Percentiles rank a stretch among this genome's conserved stretches.
Conservation (phyloP, 2,113 vertebrate species). For the Halichoeres trimaculatus region DNA sequence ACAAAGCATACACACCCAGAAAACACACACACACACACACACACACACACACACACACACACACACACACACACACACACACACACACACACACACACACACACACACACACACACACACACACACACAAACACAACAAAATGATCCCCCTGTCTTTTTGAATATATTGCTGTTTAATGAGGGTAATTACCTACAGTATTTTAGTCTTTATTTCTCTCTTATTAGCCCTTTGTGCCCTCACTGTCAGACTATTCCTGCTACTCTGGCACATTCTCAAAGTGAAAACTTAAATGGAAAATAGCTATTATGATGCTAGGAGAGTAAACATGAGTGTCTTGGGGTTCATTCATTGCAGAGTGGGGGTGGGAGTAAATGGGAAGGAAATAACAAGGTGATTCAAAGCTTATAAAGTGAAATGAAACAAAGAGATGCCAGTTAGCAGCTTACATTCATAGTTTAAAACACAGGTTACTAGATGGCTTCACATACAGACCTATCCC, state of each 20-base stretch:
- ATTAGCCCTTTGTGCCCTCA: constrained; percentile 28
- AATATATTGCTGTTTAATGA: constrained; percentile 70
- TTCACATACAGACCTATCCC: background rate
- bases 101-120: too few relatives aligned
- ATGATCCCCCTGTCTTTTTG: constrained; percentile 49
- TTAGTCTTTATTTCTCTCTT: constrained; percentile 56
- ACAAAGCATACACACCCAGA: constrained; percentile 35
- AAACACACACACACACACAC: background rate
- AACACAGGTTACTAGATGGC: constrained; percentile 23
- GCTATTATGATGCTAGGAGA: background rate
- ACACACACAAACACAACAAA: constrained; percentile 24
- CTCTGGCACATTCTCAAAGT: constrained; percentile 1
- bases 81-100: constrained; percentile 5
- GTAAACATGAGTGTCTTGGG: constrained; percentile 15
- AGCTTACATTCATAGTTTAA: background rate
- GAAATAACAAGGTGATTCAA: constrained; percentile 35
- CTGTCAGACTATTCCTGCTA: constrained; percentile 1
- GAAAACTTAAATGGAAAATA: constrained; percentile 8
- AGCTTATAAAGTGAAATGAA: constrained; percentile 21
- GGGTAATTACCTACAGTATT: constrained; percentile 54
- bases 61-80: constrained; percentile 5
- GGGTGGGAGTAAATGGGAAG: constrained; percentile 21
- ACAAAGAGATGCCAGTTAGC: constrained; percentile 8
- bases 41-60: background rate
- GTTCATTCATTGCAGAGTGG: constrained; percentile 8